These are phyloP conservation scores for Tarsius wallacei DNA, from an alignment of 2,797 vertebrate species.

Conservation along the genomic window DNA sequence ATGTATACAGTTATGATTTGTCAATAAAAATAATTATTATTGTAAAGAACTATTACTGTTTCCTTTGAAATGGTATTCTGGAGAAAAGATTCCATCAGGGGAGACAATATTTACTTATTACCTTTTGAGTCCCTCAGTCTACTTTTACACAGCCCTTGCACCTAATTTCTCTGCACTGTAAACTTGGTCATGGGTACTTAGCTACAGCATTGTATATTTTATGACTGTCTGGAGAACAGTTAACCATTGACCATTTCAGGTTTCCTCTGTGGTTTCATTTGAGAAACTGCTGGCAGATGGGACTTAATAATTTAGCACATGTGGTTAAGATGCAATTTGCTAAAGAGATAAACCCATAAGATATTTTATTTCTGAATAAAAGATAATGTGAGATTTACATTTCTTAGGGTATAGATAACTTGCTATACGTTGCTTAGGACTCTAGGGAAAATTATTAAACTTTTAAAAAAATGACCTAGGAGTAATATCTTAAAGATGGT, in stretches of 20 bases:
- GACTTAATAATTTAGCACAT: conserved; percentile 54
- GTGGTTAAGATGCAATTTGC: conserved; percentile 43
- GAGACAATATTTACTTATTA: neutral
- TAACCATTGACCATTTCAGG: neutral
- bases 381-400: conserved; percentile 17
- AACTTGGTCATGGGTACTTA: neutral
- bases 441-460: neutral
- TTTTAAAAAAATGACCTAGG: neutral
- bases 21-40: neutral
- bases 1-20: neutral
- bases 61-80: conserved; percentile 5
- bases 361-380: conserved; percentile 52
- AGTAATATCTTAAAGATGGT: conserved; percentile 44
- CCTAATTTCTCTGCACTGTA: neutral
- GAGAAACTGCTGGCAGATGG: conserved; percentile 25
- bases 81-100: neutral
- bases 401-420: neutral
- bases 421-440: neutral
- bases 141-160: neutral
- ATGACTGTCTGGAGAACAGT: neutral
- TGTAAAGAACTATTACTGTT: neutral
- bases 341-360: neutral
- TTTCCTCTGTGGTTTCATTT: conserved; percentile 47
- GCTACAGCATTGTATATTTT: neutral
- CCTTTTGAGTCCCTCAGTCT: neutral